Evolutionary conservation across 2,888 invertebrate species (phyloP).

Genomic region (Volucella inanis): DNA sequence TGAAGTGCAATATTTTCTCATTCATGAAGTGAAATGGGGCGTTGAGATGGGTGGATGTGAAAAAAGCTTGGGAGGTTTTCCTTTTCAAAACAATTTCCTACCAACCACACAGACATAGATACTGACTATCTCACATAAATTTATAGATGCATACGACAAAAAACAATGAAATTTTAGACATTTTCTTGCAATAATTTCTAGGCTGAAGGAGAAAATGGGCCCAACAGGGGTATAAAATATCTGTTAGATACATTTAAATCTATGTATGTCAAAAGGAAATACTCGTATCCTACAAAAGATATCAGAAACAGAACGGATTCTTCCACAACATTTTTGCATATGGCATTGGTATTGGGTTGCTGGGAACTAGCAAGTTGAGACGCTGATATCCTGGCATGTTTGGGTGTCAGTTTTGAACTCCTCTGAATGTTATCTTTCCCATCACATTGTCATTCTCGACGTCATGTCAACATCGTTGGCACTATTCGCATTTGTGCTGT

Average conservation of each 20-base stretch:
- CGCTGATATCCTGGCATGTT: no score
- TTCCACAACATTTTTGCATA: background rate
- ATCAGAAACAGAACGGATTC: conserved; percentile 34
- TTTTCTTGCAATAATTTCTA: conserved; percentile 6
- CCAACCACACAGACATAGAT: conserved; percentile 18
- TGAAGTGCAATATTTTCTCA: conserved; percentile 68
- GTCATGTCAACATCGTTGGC: conserved; percentile 56
- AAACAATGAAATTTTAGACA: conserved; percentile 56
- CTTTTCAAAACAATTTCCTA: conserved; percentile 66
- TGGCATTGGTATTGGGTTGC: no score
- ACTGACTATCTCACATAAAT: no score
- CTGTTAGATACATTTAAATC: conserved; percentile 45
- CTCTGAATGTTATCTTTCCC: conserved; percentile 8
- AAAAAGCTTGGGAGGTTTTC: background rate
- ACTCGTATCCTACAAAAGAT: conserved; percentile 36
- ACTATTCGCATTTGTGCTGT: conserved; percentile 38
- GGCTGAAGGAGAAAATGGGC: background rate
- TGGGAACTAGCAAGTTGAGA: no score
- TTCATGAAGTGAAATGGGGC: conserved; percentile 20
- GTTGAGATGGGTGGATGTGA: background rate
- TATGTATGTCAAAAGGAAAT: conserved; percentile 50
- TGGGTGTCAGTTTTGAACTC: conserved; percentile 17
- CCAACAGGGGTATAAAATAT: background rate
- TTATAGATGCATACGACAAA: conserved; percentile 9
- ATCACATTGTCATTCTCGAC: conserved; percentile 43